phyloP scores from a whole-genome alignment of 1,140 invertebrate species.

The Chironomus striatipennis region DNA sequence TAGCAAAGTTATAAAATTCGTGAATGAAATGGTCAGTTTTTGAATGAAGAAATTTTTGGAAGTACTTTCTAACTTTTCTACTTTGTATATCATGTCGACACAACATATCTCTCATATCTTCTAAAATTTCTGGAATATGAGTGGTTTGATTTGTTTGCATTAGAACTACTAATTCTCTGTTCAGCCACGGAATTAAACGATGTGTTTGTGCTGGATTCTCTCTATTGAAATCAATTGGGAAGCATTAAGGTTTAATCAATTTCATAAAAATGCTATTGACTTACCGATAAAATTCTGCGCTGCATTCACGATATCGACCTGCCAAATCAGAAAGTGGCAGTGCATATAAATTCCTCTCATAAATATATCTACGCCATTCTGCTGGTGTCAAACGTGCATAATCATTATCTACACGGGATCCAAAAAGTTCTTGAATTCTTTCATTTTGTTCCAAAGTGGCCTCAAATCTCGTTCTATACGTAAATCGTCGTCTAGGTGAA shows the following conservation, averaged over 20 bases:
- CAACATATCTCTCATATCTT: conserved; percentile 60
- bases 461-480: conserved; percentile 3
- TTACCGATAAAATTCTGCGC: conserved; percentile 65
- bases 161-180: conserved; percentile 62
- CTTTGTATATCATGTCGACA: conserved; percentile 62
- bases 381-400: conserved; percentile 30
- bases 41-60: conserved; percentile 49
- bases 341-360: conserved; percentile 68
- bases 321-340: conserved; percentile 53
- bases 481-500: background rate
- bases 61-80: conserved; percentile 53
- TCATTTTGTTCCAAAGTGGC: conserved; percentile 16
- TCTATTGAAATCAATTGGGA: conserved; percentile 44
- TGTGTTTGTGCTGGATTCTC: conserved; percentile 68
- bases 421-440: conserved; percentile 20
- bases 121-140: conserved; percentile 56
- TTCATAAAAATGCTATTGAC: conserved; percentile 25
- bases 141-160: conserved; percentile 53
- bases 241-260: too few relatives aligned
- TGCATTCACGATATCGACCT: conserved; percentile 58
- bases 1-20: conserved; percentile 79
- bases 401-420: conserved; percentile 27
- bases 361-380: conserved; percentile 56
- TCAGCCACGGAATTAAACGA: conserved; percentile 79
- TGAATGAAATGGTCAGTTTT: conserved; percentile 77